Evolutionary conservation across 2,797 vertebrate genomes (phyloP).

Genomic region (Thalassophryne amazonica): DNA sequence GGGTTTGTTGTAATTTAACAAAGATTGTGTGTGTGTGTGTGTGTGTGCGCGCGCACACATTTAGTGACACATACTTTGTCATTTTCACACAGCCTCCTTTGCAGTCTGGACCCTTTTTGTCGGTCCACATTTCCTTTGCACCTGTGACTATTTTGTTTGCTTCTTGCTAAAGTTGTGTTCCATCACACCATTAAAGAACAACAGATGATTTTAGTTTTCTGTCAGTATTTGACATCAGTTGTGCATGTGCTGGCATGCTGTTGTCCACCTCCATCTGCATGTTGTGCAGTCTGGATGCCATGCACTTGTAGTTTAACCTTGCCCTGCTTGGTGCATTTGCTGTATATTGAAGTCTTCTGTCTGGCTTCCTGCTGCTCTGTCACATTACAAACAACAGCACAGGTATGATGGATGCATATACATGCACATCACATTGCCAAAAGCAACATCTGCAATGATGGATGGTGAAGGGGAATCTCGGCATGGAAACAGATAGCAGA

Average conservation of each 20-base stretch:
- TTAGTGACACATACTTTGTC: no score
- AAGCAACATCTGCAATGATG: slow-evolving; percentile 30
- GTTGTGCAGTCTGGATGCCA: slow-evolving; percentile 37
- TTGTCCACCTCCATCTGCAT: slow-evolving; percentile 3
- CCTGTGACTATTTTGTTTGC: slow-evolving; percentile 26
- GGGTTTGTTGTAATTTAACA: no score
- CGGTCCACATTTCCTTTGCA: slow-evolving; percentile 9
- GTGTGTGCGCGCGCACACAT: no score
- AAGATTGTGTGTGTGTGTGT: no score
- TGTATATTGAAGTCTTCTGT: slow-evolving; percentile 37
- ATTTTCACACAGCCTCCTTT: no score
- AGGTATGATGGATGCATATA: slow-evolving; percentile 7
- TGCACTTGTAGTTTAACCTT: slow-evolving; percentile 49
- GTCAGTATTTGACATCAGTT: slow-evolving; percentile 15
- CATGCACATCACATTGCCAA: slow-evolving; percentile 10
- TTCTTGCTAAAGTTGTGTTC: no score
- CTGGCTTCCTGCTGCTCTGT: background rate
- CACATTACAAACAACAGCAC: background rate
- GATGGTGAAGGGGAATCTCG: slow-evolving; percentile 22
- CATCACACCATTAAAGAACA: background rate
- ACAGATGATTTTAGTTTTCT: background rate
- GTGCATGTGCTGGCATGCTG: slow-evolving; percentile 27
- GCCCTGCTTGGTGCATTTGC: slow-evolving; percentile 10
- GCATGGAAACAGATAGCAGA: slow-evolving; percentile 27
- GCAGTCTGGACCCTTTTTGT: slow-evolving; percentile 25